These are phyloP conservation scores for Cantharis nigra DNA, from an alignment of 2,888 invertebrate genomes.

Conservation along the genomic window DNA sequence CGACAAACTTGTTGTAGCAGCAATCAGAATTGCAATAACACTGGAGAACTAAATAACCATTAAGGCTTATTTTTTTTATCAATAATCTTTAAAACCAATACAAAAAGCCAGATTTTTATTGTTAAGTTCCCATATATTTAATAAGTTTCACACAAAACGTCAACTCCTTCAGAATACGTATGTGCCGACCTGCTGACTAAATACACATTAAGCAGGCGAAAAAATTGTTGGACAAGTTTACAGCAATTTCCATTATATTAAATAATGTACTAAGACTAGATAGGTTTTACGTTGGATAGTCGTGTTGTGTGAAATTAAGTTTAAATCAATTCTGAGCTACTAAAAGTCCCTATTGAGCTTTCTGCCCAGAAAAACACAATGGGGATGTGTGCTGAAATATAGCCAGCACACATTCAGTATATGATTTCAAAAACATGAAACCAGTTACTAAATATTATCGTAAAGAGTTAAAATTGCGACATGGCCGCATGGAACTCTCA, in stretches of 20 bases:
- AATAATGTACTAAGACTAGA: not conserved
- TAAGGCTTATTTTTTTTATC: not conserved
- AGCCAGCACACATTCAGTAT: slow-evolving; percentile 49
- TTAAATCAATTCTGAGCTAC: slow-evolving; percentile 55
- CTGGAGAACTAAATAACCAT: slow-evolving; percentile 38
- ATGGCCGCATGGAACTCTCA: slow-evolving; percentile 54
- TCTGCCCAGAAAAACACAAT: slow-evolving; percentile 54
- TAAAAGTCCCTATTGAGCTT: slow-evolving; percentile 51
- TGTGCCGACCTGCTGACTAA: not conserved
- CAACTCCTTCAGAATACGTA: not conserved
- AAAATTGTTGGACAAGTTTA: not conserved
- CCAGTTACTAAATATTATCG: slow-evolving; percentile 52
- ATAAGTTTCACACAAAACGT: slow-evolving; percentile 1
- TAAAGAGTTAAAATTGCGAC: slow-evolving; percentile 46
- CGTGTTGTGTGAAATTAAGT: slow-evolving; percentile 13
- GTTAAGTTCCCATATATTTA: slow-evolving; percentile 22
- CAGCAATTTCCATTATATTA: not conserved
- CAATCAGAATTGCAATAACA: slow-evolving; percentile 52
- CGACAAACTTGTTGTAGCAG: slow-evolving; percentile 52
- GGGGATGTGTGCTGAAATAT: slow-evolving; percentile 49
- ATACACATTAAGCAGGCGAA: not conserved
- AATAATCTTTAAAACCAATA: slow-evolving; percentile 11
- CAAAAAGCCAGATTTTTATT: slow-evolving; percentile 8
- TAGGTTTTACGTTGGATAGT: not conserved
- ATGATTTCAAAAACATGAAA: slow-evolving; percentile 54